phyloP scores from a whole-genome alignment of 2,797 vertebrate species.

The Orestias chungarensis region DNA sequence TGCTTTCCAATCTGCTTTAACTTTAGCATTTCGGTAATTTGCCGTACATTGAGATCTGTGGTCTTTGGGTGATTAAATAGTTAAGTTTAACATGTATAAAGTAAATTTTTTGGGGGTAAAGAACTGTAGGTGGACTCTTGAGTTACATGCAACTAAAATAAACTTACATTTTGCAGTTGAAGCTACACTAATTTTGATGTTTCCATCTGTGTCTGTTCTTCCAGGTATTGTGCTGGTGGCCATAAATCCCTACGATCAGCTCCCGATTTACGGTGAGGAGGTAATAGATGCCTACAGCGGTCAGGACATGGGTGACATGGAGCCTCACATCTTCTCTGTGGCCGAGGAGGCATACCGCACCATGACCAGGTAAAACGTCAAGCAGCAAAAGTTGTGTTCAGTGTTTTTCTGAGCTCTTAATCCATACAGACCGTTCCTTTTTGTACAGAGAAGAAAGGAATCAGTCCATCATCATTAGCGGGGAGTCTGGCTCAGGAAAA shows the following conservation, averaged over 20 bases:
- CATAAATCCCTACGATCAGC: slow-evolving; percentile 82
- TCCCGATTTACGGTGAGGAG: slow-evolving; percentile 84
- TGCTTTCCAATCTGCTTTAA: neutral
- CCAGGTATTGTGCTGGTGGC: slow-evolving; percentile 84
- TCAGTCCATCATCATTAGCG: slow-evolving; percentile 87
- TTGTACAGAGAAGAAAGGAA: slow-evolving; percentile 80
- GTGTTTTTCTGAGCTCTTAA: neutral
- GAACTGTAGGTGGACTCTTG: neutral
- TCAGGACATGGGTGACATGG: slow-evolving; percentile 81
- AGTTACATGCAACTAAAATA: neutral
- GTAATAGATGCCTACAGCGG: slow-evolving; percentile 83
- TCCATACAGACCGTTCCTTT: neutral
- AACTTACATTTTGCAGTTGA: neutral
- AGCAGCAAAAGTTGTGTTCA: neutral
- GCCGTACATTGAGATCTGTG: neutral
- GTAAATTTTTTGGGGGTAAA: too few species aligned
- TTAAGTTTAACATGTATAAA: neutral
- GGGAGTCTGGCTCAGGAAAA: slow-evolving; percentile 84
- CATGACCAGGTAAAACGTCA: slow-evolving; percentile 80
- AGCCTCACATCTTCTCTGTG: slow-evolving; percentile 86
- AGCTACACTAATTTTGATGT: neutral
- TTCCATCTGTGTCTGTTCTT: slow-evolving; percentile 1
- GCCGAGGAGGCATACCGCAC: slow-evolving; percentile 84
- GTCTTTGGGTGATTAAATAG: neutral
- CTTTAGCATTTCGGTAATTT: neutral